A percentile compares a stretch with the other conserved stretches of the same genome.
These are phyloP conservation scores for Ranitomeya imitator DNA, from an alignment of 2,113 vertebrate species.

Conservation along the genomic window DNA sequence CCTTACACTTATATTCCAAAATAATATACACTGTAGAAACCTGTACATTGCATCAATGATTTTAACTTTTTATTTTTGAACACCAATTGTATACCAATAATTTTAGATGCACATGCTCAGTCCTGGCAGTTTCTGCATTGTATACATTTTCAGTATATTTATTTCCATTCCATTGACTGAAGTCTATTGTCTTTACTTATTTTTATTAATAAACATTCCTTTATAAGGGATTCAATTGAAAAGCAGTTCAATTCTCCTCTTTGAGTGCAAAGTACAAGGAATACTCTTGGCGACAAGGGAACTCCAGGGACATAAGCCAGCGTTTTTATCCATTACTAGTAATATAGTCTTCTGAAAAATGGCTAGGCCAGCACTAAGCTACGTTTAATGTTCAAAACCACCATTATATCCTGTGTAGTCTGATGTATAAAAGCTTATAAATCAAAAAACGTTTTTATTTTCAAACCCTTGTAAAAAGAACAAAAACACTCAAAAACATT, in stretches of 20 bases:
- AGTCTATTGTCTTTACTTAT: background rate
- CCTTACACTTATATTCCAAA: too few relatives aligned
- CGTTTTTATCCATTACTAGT: constrained; percentile 27
- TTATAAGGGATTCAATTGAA: background rate
- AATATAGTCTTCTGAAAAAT: constrained; percentile 18
- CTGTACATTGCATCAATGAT: too few relatives aligned
- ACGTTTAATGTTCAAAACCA: constrained; percentile 22
- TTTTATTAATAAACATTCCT: background rate
- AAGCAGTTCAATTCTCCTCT: background rate
- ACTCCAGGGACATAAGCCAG: constrained; percentile 12
- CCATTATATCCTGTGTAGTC: background rate
- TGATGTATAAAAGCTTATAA: constrained; percentile 15
- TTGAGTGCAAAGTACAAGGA: background rate
- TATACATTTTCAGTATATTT: background rate
- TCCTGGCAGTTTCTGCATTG: background rate
- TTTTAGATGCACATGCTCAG: too few relatives aligned
- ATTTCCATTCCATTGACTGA: background rate
- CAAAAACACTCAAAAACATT: constrained; percentile 2
- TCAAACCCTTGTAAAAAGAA: background rate
- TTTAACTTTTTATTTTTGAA: too few relatives aligned
- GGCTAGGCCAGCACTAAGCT: background rate
- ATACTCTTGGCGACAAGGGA: background rate
- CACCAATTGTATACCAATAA: too few relatives aligned
- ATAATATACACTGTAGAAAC: too few relatives aligned
- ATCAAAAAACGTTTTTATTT: background rate